Evolutionary conservation across 2,888 invertebrate species (phyloP), one percentile per base, ranked within the genome.

Genomic region (Synanthedon myopaeformis): DNA sequence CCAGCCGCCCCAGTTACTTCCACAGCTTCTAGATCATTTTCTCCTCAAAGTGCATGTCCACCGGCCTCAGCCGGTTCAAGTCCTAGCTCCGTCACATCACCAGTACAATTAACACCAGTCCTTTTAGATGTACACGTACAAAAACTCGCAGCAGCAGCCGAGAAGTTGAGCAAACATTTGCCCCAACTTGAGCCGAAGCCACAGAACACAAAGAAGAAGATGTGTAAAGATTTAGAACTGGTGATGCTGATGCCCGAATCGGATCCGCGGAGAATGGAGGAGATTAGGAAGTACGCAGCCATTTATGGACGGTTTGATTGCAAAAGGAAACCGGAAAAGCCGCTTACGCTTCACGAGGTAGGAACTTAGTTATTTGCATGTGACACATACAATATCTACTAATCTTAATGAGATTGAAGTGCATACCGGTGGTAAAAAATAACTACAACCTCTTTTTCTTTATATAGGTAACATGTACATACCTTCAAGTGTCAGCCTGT

Each of bases 291-390:
- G 81, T 99, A 96, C 79, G 96, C 98, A 1, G 98, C 98, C 41
- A 99, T 99, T 65, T 99, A 99, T 74, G 98, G 99, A 4, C 90
- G 99, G 60, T 98, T 98, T 79, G 99, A 99, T 76, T 98, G 98
- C 72, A 98, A 98, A 80, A 89, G 99, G 69, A 95, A 96, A 67
- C 96, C 97, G 0, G 97, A 98, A 81, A 98, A 98, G 76, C 98
- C 98, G 0, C 89, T 99, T 60, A 98, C 98, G 6, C 84, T 98
- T 54, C 99, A 99, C 78, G 99, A 99, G 91, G 96, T 93, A 63
- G 70, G 71, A 45, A 35, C 35, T 35, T 10, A 1, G 28, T 8
- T 57, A 23, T 35, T 35, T 35, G 35, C 8, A 35, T 35, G 3
- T 35, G 4, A 23, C 23, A 23, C 5, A 5, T 5, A 5, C 23